A percentile compares a stretch with the other conserved stretches of the same genome.
Conservation (phyloP, 2,888 invertebrate species). For the Melipona bicolor region DNA sequence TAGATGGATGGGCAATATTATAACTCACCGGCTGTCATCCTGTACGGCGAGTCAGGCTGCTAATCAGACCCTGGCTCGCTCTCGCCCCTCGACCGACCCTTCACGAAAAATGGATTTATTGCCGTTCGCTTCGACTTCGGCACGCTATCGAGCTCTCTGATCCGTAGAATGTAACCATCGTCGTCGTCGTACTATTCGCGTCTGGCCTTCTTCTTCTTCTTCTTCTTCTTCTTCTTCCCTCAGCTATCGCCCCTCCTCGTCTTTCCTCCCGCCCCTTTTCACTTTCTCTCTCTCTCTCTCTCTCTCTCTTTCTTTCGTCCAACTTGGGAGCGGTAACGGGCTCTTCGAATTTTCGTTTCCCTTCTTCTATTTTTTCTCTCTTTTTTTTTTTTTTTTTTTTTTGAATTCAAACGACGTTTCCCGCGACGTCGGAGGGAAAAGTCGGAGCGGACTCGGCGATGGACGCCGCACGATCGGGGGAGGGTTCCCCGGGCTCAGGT, state of each 20-base stretch:
- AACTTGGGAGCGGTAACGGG: neutral
- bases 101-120: conserved; percentile 85
- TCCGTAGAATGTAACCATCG: conserved; percentile 83
- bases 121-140: conserved; percentile 84
- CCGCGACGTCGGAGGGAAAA: neutral
- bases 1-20: conserved; percentile 85
- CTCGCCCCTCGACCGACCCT: conserved; percentile 80
- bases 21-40: conserved; percentile 85
- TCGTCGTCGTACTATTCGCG: conserved; percentile 78
- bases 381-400: neutral
- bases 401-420: neutral
- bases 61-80: conserved; percentile 84
- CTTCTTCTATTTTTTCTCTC: too few species aligned
- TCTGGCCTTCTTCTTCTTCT: conserved; percentile 63
- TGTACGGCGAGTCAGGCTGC: conserved; percentile 84
- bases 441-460: neutral
- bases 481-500: conserved; percentile 59
- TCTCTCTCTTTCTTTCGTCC: neutral
- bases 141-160: conserved; percentile 84
- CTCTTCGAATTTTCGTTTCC: neutral
- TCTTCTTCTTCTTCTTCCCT: neutral
- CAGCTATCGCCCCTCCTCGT: conserved; percentile 41
- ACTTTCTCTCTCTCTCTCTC: neutral
- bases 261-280: neutral
- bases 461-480: conserved; percentile 23